Conservation (phyloP, 2,113 vertebrate genomes). For the Salminus brasiliensis region DNA sequence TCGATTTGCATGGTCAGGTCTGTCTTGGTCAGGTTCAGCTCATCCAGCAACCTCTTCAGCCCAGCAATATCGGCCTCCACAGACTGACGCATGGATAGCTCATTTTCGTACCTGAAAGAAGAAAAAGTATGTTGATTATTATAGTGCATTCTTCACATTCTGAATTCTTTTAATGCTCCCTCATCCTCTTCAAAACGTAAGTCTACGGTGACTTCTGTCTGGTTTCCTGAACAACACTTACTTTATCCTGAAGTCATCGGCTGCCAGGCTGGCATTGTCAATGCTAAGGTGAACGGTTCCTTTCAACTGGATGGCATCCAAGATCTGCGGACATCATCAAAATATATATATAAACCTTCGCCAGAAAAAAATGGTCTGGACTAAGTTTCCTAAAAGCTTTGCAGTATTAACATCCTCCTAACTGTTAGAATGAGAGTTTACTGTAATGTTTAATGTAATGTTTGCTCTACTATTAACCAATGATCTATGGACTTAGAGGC, state of each 20-base stretch:
- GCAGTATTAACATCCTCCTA: too few species aligned
- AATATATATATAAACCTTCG: too few species aligned
- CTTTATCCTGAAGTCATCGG: slow-evolving; percentile 80
- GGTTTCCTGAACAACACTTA: slow-evolving; percentile 59
- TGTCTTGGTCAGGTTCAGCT: slow-evolving; percentile 66
- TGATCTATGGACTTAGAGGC: too few species aligned
- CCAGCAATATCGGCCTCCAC: slow-evolving; percentile 84
- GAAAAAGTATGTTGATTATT: neutral
- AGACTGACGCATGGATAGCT: slow-evolving; percentile 79
- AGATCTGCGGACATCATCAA: slow-evolving; percentile 63
- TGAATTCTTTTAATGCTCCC: too few species aligned
- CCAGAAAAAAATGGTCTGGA: too few species aligned
- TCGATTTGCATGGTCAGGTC: slow-evolving; percentile 75
- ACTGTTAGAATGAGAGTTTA: neutral
- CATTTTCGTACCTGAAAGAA: slow-evolving; percentile 62
- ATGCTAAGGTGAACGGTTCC: slow-evolving; percentile 69
- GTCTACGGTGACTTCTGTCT: too few species aligned
- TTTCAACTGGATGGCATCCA: slow-evolving; percentile 63
- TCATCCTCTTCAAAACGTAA: too few species aligned
- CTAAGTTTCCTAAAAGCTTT: too few species aligned
- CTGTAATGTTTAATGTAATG: too few species aligned
- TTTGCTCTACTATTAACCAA: too few species aligned
- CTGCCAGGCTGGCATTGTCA: slow-evolving; percentile 78
- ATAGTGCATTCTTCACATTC: too few species aligned
- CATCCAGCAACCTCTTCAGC: slow-evolving; percentile 74